A percentile compares a stretch with the other conserved stretches of the same genome.
These are phyloP conservation scores for Endotricha flammealis DNA, from an alignment of 2,888 invertebrate species.

Conservation along the genomic window DNA sequence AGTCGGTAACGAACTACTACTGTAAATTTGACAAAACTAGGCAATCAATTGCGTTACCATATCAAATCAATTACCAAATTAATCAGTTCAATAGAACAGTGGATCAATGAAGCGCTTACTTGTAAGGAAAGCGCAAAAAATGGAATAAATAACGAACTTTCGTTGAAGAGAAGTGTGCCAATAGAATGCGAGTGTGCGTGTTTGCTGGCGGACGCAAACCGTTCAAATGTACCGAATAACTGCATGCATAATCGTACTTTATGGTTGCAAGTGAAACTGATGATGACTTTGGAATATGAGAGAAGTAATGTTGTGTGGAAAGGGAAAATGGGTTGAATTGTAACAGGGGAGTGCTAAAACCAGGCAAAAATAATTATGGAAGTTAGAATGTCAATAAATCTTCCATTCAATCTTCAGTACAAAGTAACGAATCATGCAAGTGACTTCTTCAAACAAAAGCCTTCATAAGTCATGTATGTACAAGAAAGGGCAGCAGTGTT, in stretches of 20 bases:
- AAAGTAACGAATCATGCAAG: not conserved
- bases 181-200: constrained; percentile 55
- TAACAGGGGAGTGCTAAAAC: too few relatives aligned
- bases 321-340: not conserved
- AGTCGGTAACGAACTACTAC: too few relatives aligned
- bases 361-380: too few relatives aligned
- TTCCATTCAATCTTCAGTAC: not conserved
- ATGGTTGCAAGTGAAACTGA: constrained; percentile 55
- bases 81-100: constrained; percentile 38
- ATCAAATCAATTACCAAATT: constrained; percentile 37
- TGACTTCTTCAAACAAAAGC: not conserved
- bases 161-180: constrained; percentile 63
- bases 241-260: constrained; percentile 42
- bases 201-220: constrained; percentile 25
- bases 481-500: not conserved
- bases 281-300: constrained; percentile 15
- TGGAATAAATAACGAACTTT: constrained; percentile 64
- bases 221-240: constrained; percentile 42
- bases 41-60: constrained; percentile 23
- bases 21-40: constrained; percentile 18
- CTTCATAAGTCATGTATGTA: constrained; percentile 1
- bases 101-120: constrained; percentile 39
- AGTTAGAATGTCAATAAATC: too few relatives aligned
- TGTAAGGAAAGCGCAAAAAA: constrained; percentile 53
- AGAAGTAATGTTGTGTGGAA: not conserved